These are phyloP conservation scores for Lysiphlebus fabarum DNA, from an alignment of 1,140 invertebrate genomes.

Conservation along the genomic window DNA sequence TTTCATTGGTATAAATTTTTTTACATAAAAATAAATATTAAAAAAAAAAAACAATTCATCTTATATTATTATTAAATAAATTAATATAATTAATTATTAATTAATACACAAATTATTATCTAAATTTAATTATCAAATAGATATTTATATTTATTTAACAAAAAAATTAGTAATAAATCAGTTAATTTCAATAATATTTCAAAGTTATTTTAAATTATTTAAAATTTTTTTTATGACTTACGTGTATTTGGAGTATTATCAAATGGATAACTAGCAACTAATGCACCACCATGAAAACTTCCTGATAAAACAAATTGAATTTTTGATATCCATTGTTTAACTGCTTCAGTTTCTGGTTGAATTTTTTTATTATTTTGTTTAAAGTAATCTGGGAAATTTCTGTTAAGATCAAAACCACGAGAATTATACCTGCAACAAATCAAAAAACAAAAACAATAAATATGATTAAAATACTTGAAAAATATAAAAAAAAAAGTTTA, in stretches of 20 bases:
- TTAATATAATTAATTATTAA: too few species aligned
- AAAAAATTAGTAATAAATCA: too few species aligned
- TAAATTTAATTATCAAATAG: too few species aligned
- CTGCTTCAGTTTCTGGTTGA: conserved; percentile 90
- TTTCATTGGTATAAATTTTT: too few species aligned
- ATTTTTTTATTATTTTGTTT: conserved; percentile 80
- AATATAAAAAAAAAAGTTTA: too few species aligned
- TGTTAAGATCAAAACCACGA: conserved; percentile 82
- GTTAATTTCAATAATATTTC: too few species aligned
- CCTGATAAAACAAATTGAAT: conserved; percentile 89
- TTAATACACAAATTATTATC: too few species aligned
- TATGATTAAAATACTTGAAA: too few species aligned
- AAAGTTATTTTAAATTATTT: too few species aligned
- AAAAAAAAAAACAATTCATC: background rate
- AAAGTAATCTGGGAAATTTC: conserved; percentile 92
- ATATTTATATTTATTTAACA: too few species aligned
- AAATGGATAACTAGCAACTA: conserved; percentile 90
- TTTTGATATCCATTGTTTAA: conserved; percentile 90
- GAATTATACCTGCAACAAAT: conserved; percentile 71
- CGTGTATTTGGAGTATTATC: conserved; percentile 88
- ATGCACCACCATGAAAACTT: conserved; percentile 85
- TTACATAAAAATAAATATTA: background rate
- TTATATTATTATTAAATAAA: background rate
- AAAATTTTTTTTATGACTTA: conserved; percentile 67
- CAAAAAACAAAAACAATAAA: too few species aligned